phyloP scores from a whole-genome alignment of 2,888 invertebrate species.

The Acrocera orbiculus region DNA sequence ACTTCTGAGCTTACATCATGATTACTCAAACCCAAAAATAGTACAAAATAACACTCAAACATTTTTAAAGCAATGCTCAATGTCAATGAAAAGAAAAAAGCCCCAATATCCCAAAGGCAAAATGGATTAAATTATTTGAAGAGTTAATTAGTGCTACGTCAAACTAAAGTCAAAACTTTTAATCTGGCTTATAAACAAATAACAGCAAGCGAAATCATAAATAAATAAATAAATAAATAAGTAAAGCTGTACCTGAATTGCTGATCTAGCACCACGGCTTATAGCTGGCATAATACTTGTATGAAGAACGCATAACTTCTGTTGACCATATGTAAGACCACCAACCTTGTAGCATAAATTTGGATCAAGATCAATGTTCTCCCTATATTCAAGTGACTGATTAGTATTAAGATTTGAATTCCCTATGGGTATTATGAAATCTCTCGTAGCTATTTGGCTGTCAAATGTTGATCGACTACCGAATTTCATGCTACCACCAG shows the following conservation, averaged over 20 bases:
- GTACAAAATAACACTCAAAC: no score
- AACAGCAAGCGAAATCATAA: no score
- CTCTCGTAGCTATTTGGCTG: constrained; percentile 12
- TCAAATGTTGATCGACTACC: not conserved
- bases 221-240: no score
- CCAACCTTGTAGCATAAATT: constrained; percentile 27
- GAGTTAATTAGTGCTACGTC: no score
- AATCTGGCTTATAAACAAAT: no score
- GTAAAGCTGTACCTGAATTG: constrained; percentile 31
- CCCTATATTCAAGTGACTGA: constrained; percentile 20
- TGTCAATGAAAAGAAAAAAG: no score
- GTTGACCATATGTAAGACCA: constrained; percentile 27
- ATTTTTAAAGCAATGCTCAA: no score
- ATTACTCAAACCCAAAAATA: no score
- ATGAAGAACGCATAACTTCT: constrained; percentile 26
- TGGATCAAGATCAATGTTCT: constrained; percentile 28
- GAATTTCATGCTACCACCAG: constrained; percentile 11
- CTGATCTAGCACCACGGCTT: constrained; percentile 29
- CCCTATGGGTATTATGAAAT: constrained; percentile 20
- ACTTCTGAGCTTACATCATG: no score
- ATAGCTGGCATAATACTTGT: constrained; percentile 31
- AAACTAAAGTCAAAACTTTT: no score
- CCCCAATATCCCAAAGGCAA: no score
- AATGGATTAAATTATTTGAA: no score
- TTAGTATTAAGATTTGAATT: constrained; percentile 14